phyloP scores from a whole-genome alignment of 2,888 invertebrate species.

The Labia minor region DNA sequence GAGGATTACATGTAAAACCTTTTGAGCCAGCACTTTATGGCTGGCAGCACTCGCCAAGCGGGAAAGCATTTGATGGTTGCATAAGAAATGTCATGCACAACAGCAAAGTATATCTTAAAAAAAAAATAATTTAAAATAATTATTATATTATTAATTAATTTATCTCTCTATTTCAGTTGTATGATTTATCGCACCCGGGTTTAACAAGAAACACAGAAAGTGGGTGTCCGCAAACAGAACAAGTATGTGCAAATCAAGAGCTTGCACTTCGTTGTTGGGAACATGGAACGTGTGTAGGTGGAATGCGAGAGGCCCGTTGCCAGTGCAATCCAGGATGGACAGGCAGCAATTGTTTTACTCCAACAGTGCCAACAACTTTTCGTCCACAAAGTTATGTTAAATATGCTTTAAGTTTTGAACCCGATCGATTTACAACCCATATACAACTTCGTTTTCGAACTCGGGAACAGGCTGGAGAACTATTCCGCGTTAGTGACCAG shows the following conservation, averaged over 20 bases:
- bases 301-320: slow-evolving; percentile 38
- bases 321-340: slow-evolving; percentile 48
- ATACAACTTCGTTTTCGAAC: slow-evolving; percentile 46
- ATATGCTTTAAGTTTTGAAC: slow-evolving; percentile 43
- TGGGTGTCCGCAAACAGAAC: slow-evolving; percentile 45
- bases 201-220: slow-evolving; percentile 34
- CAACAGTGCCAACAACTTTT: slow-evolving; percentile 40
- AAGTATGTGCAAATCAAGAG: slow-evolving; percentile 36
- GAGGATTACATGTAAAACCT: slow-evolving; percentile 40
- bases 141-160: no score
- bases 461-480: slow-evolving; percentile 41
- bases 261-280: slow-evolving; percentile 33
- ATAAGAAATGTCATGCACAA: slow-evolving; percentile 48
- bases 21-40: slow-evolving; percentile 34
- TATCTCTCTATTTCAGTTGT: slow-evolving; percentile 38
- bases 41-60: slow-evolving; percentile 35
- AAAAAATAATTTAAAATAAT: no score
- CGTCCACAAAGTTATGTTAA: slow-evolving; percentile 43
- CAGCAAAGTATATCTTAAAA: slow-evolving; percentile 33
- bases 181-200: slow-evolving; percentile 45
- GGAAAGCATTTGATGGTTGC: slow-evolving; percentile 46
- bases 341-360: slow-evolving; percentile 36
- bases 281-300: slow-evolving; percentile 41
- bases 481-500: slow-evolving; percentile 41
- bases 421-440: slow-evolving; percentile 39